phyloP scores from a whole-genome alignment of 2,888 invertebrate species.

The Poecilobothrus nobilitatus region DNA sequence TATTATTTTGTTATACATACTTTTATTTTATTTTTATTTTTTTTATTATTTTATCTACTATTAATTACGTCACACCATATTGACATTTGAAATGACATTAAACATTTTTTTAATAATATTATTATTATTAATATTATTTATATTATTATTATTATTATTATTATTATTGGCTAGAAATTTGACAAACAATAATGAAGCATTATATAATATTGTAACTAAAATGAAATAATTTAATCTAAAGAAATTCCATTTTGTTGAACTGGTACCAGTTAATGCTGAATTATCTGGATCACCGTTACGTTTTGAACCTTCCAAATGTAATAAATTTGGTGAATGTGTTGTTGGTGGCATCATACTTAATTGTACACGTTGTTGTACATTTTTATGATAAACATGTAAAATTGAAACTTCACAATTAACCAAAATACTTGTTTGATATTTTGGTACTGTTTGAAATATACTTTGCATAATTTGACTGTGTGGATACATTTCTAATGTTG shows the following conservation, averaged over 20 bases:
- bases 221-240: constrained; percentile 6
- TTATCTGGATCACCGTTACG: constrained; percentile 43
- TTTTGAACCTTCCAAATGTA: constrained; percentile 43
- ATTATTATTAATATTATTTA: too few species aligned
- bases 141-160: neutral
- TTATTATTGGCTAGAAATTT: neutral
- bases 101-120: neutral
- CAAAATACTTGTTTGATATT: constrained; percentile 40
- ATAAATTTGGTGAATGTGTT: constrained; percentile 41
- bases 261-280: constrained; percentile 39
- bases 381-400: constrained; percentile 43
- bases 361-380: constrained; percentile 40
- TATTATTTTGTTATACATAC: neutral
- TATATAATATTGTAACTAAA: constrained; percentile 1
- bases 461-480: constrained; percentile 42
- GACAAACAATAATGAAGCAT: neutral
- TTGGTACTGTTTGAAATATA: constrained; percentile 40
- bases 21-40: neutral
- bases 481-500: constrained; percentile 41
- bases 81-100: neutral
- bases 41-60: neutral
- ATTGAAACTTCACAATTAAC: constrained; percentile 43
- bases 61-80: constrained; percentile 11
- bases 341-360: constrained; percentile 39
- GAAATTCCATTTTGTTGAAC: constrained; percentile 6